phyloP scores from a whole-genome alignment of 2,797 vertebrate species.

The Gallinago solitaria region DNA sequence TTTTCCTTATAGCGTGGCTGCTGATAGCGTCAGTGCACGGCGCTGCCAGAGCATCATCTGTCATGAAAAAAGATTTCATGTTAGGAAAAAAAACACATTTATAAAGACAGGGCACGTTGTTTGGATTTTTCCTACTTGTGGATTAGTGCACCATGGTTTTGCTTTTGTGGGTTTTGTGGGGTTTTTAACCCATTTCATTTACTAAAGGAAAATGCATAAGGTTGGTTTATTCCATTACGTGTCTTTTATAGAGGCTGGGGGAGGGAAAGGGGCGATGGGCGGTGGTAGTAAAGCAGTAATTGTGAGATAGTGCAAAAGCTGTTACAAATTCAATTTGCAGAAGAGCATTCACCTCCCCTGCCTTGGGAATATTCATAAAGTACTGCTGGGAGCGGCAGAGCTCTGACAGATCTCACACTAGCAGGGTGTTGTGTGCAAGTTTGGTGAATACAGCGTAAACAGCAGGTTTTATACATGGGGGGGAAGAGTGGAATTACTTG shows the following conservation, averaged over 20 bases:
- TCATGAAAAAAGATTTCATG: background rate
- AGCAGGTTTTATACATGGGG: background rate
- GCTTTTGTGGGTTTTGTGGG: background rate
- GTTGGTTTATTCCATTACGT: conserved; percentile 48
- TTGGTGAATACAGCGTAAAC: background rate
- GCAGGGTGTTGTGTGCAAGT: background rate
- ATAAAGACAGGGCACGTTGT: background rate
- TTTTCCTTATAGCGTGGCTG: background rate
- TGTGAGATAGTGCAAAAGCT: conserved; percentile 56
- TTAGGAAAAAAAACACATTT: background rate
- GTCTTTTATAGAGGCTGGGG: conserved; percentile 25
- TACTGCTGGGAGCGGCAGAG: background rate
- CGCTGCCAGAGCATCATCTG: background rate
- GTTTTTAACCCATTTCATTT: conserved; percentile 18
- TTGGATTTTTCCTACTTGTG: background rate
- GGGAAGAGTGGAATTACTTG: background rate
- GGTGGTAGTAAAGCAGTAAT: conserved; percentile 26
- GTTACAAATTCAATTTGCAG: conserved; percentile 66
- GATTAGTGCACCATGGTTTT: background rate
- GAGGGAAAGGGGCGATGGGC: conserved; percentile 47
- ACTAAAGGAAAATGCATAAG: conserved; percentile 15
- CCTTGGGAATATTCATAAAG: conserved; percentile 63
- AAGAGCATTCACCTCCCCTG: conserved; percentile 53
- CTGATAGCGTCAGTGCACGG: background rate
- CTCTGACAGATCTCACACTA: background rate